Evolutionary conservation across 2,888 invertebrate genomes (phyloP).

Genomic region (Noctua janthina): DNA sequence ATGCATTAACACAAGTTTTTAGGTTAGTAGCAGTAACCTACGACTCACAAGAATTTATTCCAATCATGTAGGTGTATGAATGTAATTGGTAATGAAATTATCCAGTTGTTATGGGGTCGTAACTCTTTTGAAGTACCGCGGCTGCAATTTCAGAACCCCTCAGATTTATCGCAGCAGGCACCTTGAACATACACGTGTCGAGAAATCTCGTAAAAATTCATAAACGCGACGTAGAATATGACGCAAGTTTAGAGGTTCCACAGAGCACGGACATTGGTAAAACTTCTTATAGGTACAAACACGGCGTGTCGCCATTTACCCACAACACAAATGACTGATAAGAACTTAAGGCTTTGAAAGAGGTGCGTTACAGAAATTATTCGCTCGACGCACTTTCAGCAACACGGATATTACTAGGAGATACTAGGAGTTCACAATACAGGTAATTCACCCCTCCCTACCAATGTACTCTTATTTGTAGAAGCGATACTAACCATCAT

Average conservation of each 20-base stretch:
- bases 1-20: background rate
- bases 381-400: background rate
- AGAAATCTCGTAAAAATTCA: slow-evolving; percentile 41
- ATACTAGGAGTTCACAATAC: background rate
- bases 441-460: background rate
- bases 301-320: background rate
- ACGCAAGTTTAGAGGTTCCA: slow-evolving; percentile 12
- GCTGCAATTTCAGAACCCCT: slow-evolving; percentile 34
- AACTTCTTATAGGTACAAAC: background rate
- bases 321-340: background rate
- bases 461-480: background rate
- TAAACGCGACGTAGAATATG: slow-evolving; percentile 7
- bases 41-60: background rate
- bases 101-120: slow-evolving; percentile 44
- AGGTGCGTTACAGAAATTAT: background rate
- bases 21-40: background rate
- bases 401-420: background rate
- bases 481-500: background rate
- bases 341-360: background rate
- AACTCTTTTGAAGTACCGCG: slow-evolving; percentile 27
- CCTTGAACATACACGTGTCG: slow-evolving; percentile 52
- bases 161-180: slow-evolving; percentile 34
- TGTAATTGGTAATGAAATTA: slow-evolving; percentile 23
- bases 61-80: background rate
- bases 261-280: background rate